These are phyloP conservation scores for Drosophila peninsularis DNA, from an alignment of 2,888 invertebrate species.

Conservation along the genomic window DNA sequence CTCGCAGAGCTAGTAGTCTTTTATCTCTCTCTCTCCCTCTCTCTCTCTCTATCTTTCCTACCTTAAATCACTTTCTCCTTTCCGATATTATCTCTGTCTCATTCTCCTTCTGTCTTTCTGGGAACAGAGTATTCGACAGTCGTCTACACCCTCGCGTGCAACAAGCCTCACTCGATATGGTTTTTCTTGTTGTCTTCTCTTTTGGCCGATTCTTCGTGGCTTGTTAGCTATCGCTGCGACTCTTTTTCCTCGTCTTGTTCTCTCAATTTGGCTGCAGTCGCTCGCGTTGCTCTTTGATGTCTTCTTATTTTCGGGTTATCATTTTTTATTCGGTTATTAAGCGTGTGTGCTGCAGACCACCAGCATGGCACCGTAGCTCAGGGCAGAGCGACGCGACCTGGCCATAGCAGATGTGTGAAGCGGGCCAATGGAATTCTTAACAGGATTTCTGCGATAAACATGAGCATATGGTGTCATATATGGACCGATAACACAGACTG, in stretches of 20 bases:
- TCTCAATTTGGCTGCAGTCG: constrained; percentile 46
- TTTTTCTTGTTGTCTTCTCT: constrained; percentile 23
- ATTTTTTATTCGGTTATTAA: constrained; percentile 80
- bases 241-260: constrained; percentile 49
- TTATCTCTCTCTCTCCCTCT: neutral
- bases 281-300: constrained; percentile 71
- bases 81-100: too few relatives aligned
- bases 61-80: too few relatives aligned
- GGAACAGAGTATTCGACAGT: neutral
- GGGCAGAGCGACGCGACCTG: neutral
- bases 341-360: constrained; percentile 61
- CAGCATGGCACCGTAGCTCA: constrained; percentile 28
- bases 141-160: neutral
- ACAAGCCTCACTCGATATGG: constrained; percentile 5
- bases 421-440: constrained; percentile 47
- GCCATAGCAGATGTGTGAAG: constrained; percentile 75
- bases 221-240: constrained; percentile 64
- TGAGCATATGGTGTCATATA: constrained; percentile 61
- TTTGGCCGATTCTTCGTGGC: constrained; percentile 44
- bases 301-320: constrained; percentile 80
- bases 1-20: neutral
- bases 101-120: too few relatives aligned
- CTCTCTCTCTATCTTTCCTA: neutral
- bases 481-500: constrained; percentile 13
- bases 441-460: constrained; percentile 60